Percentiles rank a stretch among this genome's conserved stretches.
phyloP scores from a whole-genome alignment of 92 coral and sea anemone genomes.

The Montipora capitata region DNA sequence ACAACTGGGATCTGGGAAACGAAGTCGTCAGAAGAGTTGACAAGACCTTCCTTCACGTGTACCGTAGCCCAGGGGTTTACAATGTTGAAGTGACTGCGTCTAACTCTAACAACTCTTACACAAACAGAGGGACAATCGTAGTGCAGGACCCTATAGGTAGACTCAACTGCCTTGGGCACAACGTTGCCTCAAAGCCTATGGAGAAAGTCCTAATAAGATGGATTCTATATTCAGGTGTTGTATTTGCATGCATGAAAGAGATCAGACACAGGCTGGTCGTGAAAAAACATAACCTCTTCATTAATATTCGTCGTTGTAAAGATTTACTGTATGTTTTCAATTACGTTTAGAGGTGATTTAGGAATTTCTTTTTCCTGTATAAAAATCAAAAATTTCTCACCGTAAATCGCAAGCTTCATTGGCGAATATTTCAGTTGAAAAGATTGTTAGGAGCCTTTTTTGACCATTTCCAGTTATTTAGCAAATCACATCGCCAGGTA shows the following conservation, averaged over 20 bases:
- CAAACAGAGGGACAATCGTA: slow-evolving; percentile 32
- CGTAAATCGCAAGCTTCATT: too few species aligned
- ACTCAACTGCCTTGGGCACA: slow-evolving; percentile 30
- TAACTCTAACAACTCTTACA: slow-evolving; percentile 72
- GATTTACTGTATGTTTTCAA: too few species aligned
- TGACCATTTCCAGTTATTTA: too few species aligned
- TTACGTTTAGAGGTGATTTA: too few species aligned
- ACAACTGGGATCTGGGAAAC: slow-evolving; percentile 82
- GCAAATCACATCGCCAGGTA: too few species aligned
- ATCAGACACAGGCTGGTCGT: too few species aligned
- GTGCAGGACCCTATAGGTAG: slow-evolving; percentile 68
- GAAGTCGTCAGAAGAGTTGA: slow-evolving; percentile 34
- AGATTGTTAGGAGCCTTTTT: too few species aligned
- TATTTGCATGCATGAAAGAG: neutral
- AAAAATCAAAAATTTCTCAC: too few species aligned
- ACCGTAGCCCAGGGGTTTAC: slow-evolving; percentile 75
- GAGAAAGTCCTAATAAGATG: slow-evolving; percentile 52
- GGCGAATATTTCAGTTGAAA: too few species aligned
- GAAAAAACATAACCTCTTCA: too few species aligned
- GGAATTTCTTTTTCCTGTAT: too few species aligned
- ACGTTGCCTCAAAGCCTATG: slow-evolving; percentile 64
- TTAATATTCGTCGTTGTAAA: too few species aligned
- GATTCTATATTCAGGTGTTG: slow-evolving; percentile 66
- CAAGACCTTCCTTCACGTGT: slow-evolving; percentile 37
- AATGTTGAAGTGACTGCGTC: slow-evolving; percentile 64